These are phyloP conservation scores for Sminthurinus aureus DNA, from an alignment of 2,888 invertebrate species.

Conservation along the genomic window DNA sequence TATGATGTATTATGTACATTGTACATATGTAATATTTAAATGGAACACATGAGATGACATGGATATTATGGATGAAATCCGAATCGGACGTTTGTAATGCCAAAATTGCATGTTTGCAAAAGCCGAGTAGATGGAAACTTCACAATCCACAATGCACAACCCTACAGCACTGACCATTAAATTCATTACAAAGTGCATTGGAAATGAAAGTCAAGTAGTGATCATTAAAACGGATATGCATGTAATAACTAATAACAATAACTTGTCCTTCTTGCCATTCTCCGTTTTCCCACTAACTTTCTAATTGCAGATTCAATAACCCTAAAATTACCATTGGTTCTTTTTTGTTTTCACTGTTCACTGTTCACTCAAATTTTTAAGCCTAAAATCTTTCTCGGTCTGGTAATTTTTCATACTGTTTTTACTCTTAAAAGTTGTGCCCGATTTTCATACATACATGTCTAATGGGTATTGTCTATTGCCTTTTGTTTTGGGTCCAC, in stretches of 20 bases:
- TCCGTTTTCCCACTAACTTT: slow-evolving; percentile 4
- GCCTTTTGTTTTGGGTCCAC: not conserved
- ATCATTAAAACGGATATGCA: slow-evolving; percentile 48
- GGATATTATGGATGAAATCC: slow-evolving; percentile 34
- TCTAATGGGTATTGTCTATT: not conserved
- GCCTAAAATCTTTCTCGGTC: not conserved
- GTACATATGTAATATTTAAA: not conserved
- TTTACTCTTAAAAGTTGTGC: too few relatives aligned
- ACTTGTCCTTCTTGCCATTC: slow-evolving; percentile 31
- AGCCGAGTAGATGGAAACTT: not conserved
- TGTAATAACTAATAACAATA: slow-evolving; percentile 11
- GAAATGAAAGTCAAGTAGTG: slow-evolving; percentile 41
- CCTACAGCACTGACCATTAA: slow-evolving; percentile 46
- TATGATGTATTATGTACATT: too few relatives aligned
- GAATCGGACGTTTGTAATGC: slow-evolving; percentile 42
- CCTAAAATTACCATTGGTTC: not conserved
- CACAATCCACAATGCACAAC: too few relatives aligned
- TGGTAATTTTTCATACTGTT: too few relatives aligned
- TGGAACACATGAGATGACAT: slow-evolving; percentile 11
- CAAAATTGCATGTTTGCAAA: slow-evolving; percentile 49
- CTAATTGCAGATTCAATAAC: not conserved
- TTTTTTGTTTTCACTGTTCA: too few relatives aligned
- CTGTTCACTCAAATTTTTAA: too few relatives aligned
- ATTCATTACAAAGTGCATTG: slow-evolving; percentile 50
- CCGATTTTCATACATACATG: too few relatives aligned